Percentiles rank a stretch among this genome's conserved stretches.
Evolutionary conservation across 2,113 vertebrate species (phyloP).

Genomic region (Calonectris borealis): DNA sequence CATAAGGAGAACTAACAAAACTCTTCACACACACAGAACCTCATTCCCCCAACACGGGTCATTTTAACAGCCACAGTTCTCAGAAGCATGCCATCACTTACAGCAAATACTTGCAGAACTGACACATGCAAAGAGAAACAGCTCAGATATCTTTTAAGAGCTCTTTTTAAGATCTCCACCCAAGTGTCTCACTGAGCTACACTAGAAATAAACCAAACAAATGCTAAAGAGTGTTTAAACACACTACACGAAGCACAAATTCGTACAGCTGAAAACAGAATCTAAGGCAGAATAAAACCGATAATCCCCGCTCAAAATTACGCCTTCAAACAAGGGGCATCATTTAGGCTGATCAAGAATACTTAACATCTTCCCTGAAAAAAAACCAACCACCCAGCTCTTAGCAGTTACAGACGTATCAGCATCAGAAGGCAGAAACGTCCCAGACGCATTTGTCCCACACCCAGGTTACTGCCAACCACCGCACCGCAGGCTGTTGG

Average conservation of each 20-base stretch:
- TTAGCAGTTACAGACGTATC: accelerated
- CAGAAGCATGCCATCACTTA: not conserved
- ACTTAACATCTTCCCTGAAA: too few relatives aligned
- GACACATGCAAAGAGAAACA: not conserved
- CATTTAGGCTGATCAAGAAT: accelerated
- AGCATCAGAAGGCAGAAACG: too few relatives aligned
- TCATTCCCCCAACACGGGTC: not conserved
- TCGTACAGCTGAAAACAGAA: not conserved
- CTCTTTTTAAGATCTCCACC: not conserved
- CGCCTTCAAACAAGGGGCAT: not conserved
- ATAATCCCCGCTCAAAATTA: not conserved
- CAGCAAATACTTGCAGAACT: not conserved
- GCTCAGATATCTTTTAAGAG: not conserved
- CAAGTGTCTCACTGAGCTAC: not conserved
- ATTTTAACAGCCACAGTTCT: not conserved
- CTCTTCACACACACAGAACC: not conserved
- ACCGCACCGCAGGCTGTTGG: not conserved
- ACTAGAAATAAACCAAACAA: not conserved
- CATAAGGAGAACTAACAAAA: not conserved
- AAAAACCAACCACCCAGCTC: not conserved
- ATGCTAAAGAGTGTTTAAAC: not conserved
- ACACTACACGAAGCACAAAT: not conserved
- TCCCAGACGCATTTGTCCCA: not conserved
- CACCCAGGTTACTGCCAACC: accelerated
- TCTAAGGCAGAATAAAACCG: not conserved